Conservation (phyloP, 37 sponge, comb jelly and placozoan genomes). For the Bolinopsis microptera region DNA sequence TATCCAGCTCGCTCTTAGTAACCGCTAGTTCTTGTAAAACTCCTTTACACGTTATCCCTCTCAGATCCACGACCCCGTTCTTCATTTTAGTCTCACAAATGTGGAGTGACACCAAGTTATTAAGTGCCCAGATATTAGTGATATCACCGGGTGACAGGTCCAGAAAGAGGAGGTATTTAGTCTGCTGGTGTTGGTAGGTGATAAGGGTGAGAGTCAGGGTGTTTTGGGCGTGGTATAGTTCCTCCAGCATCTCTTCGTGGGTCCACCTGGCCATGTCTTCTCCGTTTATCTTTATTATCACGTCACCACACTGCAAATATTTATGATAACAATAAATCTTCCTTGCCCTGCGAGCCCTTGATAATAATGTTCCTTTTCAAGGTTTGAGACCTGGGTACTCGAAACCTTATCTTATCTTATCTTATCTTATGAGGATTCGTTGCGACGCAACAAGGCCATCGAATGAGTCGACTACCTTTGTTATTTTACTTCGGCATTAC, state of each 20-base stretch:
- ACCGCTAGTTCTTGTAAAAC: constrained; percentile 34
- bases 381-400: too few species aligned
- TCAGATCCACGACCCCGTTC: constrained; percentile 57
- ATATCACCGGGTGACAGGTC: constrained; percentile 60
- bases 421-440: too few species aligned
- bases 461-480: too few species aligned
- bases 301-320: constrained; percentile 55
- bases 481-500: too few species aligned
- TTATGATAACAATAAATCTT: too few species aligned
- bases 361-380: too few species aligned
- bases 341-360: too few species aligned
- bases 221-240: neutral
- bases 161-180: constrained; percentile 48
- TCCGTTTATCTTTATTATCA: neutral
- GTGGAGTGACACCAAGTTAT: constrained; percentile 1
- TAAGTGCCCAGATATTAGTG: constrained; percentile 32
- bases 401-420: too few species aligned
- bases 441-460: too few species aligned
- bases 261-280: constrained; percentile 44
- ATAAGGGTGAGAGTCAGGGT: neutral
- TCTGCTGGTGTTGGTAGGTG: constrained; percentile 19
- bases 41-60: neutral
- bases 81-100: neutral
- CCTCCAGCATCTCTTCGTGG: constrained; percentile 34
- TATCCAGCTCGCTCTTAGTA: constrained; percentile 49